A percentile compares a stretch with the other conserved stretches of the same genome.
Conservation (phyloP, 2,888 invertebrate species). For the Drosophila greeni region DNA sequence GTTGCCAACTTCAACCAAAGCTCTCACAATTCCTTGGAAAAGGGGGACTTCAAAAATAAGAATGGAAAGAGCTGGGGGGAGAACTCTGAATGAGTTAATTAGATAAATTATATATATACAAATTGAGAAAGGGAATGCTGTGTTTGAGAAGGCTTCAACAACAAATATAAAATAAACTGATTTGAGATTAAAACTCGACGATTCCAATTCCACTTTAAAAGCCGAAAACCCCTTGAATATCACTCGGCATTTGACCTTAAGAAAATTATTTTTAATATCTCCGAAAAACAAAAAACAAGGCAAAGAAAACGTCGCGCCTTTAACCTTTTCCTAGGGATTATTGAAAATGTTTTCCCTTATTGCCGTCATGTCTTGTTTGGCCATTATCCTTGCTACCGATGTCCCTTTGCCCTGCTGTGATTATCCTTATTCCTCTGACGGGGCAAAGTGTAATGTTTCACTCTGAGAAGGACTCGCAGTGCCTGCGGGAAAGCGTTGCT, state of each 20-base stretch:
- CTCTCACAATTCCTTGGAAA: background rate
- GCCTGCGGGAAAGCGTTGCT: conserved; percentile 34
- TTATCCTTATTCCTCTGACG: conserved; percentile 20
- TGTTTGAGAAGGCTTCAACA: background rate
- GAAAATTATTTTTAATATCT: conserved; percentile 13
- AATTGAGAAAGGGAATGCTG: background rate
- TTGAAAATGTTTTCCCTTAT: conserved; percentile 39
- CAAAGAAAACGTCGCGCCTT: background rate
- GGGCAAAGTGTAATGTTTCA: conserved; percentile 45
- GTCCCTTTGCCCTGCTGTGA: conserved; percentile 15
- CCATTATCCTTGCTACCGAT: conserved; percentile 17
- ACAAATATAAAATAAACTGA: background rate
- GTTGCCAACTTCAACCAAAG: background rate
- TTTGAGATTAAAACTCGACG: rapidly evolving
- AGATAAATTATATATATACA: conserved; percentile 23
- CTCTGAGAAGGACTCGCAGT: conserved; percentile 23
- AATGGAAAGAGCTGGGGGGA: background rate
- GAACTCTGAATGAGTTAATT: conserved; percentile 38
- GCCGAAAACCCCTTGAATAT: background rate
- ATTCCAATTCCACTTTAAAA: background rate
- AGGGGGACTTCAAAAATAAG: background rate
- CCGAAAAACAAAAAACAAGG: background rate
- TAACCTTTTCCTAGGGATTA: conserved; percentile 29
- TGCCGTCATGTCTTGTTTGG: conserved; percentile 33
- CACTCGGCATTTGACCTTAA: background rate